phyloP scores from a whole-genome alignment of 2,113 vertebrate species.

The Dipodomys stephensi region DNA sequence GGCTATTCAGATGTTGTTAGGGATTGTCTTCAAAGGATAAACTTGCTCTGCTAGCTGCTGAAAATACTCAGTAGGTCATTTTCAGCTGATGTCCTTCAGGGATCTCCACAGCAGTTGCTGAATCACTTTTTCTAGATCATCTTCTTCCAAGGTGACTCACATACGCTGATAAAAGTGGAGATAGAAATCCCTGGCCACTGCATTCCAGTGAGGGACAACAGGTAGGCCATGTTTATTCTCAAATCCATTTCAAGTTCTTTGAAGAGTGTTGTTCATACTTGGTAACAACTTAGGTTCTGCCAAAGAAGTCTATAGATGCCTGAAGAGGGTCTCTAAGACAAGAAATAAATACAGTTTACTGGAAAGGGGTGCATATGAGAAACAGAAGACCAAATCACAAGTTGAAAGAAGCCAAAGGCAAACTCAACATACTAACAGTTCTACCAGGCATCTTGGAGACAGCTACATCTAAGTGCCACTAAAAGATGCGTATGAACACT shows the following conservation, averaged over 20 bases:
- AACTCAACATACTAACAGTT: not conserved
- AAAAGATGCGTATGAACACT: not conserved
- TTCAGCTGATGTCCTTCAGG: not conserved
- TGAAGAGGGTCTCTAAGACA: not conserved
- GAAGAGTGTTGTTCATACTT: not conserved
- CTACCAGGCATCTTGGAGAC: not conserved
- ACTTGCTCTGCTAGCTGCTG: not conserved
- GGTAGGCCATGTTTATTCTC: not conserved
- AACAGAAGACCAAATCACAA: not conserved
- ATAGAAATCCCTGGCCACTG: not conserved
- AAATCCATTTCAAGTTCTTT: no score
- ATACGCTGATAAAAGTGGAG: not conserved
- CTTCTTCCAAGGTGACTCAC: accelerated
- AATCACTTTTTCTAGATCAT: not conserved
- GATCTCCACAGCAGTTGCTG: not conserved
- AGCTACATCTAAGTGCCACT: not conserved
- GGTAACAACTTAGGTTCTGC: not conserved
- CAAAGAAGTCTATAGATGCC: not conserved
- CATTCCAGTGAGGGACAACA: not conserved
- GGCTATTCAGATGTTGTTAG: not conserved
- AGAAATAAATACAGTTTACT: not conserved
- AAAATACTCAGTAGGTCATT: not conserved
- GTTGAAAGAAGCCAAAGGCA: not conserved
- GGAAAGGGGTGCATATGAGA: not conserved
- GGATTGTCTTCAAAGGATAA: not conserved